A percentile compares a stretch with the other conserved stretches of the same genome.
Conservation (phyloP, 2,888 invertebrate species). For the Stenichneumon culpator region DNA sequence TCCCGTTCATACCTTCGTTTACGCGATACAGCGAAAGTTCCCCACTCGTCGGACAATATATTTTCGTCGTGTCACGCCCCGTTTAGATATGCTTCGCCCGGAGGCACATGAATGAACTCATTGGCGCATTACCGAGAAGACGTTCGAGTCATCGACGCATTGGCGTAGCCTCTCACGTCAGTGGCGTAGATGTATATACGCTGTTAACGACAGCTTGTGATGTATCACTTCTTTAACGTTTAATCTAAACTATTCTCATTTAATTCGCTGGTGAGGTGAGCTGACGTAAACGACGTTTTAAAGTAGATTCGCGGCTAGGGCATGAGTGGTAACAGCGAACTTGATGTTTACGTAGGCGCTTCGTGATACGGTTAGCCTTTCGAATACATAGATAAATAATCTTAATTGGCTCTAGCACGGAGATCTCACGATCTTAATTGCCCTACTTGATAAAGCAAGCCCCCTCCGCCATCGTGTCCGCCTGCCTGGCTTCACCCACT, state of each 20-base stretch:
- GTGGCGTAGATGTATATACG: slow-evolving; percentile 6
- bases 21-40: slow-evolving; percentile 25
- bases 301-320: slow-evolving; percentile 18
- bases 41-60: slow-evolving; percentile 29
- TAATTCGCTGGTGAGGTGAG: not conserved
- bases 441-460: slow-evolving; percentile 74
- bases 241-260: not conserved
- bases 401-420: slow-evolving; percentile 76
- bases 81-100: slow-evolving; percentile 66
- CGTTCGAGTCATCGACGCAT: slow-evolving; percentile 44
- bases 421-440: slow-evolving; percentile 79
- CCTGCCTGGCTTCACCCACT: not conserved
- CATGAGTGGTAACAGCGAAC: slow-evolving; percentile 37
- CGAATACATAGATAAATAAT: slow-evolving; percentile 79
- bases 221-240: not conserved
- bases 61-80: slow-evolving; percentile 64
- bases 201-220: not conserved
- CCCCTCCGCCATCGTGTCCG: not conserved
- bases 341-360: slow-evolving; percentile 58
- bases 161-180: slow-evolving; percentile 15
- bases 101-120: slow-evolving; percentile 69
- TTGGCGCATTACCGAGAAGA: slow-evolving; percentile 50
- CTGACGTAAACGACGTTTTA: slow-evolving; percentile 25
- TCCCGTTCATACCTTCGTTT: not conserved
- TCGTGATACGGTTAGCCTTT: slow-evolving; percentile 67